phyloP scores from a whole-genome alignment of 2,888 invertebrate genomes.

The Platycnemis pennipes region DNA sequence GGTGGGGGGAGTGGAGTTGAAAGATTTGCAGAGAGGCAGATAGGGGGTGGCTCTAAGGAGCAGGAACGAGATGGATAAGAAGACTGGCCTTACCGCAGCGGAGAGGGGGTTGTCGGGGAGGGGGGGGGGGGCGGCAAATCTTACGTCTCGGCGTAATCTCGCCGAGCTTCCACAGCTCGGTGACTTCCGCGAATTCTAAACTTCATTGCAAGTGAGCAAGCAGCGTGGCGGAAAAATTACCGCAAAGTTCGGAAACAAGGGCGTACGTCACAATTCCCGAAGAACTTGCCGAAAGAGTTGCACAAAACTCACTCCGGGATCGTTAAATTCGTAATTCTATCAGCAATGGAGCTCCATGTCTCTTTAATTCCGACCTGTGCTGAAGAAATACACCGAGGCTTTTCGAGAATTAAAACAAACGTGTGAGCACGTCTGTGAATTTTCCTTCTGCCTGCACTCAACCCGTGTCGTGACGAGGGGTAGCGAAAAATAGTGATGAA shows the following conservation, averaged over 20 bases:
- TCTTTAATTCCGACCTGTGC: background rate
- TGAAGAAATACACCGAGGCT: background rate
- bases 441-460: background rate
- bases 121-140: background rate
- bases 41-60: background rate
- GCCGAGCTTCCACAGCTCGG: background rate
- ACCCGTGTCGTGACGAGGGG: too few relatives aligned
- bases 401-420: background rate
- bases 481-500: background rate
- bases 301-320: background rate
- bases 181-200: background rate
- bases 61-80: background rate
- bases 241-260: background rate
- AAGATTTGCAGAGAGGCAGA: background rate
- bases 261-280: background rate
- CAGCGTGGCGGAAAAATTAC: background rate
- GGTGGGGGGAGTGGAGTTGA: background rate
- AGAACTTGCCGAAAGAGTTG: background rate
- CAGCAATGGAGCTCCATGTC: background rate
- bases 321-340: conserved; percentile 12
- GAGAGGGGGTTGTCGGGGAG: background rate
- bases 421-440: background rate
- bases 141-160: background rate
- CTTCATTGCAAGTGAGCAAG: background rate
- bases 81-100: too few relatives aligned